These are phyloP conservation scores for Ceratoteleas bidentatus DNA, from an alignment of 1,140 invertebrate species.

Conservation along the genomic window DNA sequence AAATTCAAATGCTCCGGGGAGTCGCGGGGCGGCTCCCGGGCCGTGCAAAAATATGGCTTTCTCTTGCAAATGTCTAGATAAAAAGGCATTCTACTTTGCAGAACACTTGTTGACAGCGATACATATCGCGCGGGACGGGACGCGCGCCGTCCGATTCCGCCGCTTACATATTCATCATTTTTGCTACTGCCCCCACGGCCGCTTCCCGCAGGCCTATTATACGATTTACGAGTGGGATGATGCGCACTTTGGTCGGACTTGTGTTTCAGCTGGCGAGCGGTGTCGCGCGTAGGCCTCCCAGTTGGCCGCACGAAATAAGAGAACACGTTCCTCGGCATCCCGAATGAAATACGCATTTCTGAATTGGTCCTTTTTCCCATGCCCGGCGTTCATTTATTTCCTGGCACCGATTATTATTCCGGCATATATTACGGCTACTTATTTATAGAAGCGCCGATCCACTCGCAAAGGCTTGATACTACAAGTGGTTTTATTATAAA, in stretches of 20 bases:
- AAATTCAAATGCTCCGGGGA: constrained; percentile 41
- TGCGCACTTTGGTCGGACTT: no score
- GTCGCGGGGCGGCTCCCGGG: constrained; percentile 2
- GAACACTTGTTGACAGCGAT: constrained; percentile 58
- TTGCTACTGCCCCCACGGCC: constrained; percentile 37
- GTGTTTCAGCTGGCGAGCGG: no score
- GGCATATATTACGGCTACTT: constrained; percentile 27
- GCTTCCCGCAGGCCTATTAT: constrained; percentile 26
- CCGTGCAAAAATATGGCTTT: constrained; percentile 38
- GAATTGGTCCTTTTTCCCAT: no score
- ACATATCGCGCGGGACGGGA: constrained; percentile 15
- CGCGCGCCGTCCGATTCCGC: constrained; percentile 28
- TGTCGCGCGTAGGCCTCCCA: no score
- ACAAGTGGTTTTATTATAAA: constrained; percentile 30
- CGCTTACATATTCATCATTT: constrained; percentile 51
- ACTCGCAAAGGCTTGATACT: constrained; percentile 28
- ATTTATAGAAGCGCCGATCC: constrained; percentile 28
- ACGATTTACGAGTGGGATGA: constrained; percentile 44
- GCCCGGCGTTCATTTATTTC: no score
- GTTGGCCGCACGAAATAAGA: no score
- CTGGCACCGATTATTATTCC: constrained; percentile 39
- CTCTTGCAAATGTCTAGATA: constrained; percentile 48
- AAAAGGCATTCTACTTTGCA: constrained; percentile 41
- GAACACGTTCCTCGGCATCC: no score
- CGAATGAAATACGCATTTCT: no score